phyloP scores from a whole-genome alignment of 2,113 vertebrate species.

The Crotalus tigris region DNA sequence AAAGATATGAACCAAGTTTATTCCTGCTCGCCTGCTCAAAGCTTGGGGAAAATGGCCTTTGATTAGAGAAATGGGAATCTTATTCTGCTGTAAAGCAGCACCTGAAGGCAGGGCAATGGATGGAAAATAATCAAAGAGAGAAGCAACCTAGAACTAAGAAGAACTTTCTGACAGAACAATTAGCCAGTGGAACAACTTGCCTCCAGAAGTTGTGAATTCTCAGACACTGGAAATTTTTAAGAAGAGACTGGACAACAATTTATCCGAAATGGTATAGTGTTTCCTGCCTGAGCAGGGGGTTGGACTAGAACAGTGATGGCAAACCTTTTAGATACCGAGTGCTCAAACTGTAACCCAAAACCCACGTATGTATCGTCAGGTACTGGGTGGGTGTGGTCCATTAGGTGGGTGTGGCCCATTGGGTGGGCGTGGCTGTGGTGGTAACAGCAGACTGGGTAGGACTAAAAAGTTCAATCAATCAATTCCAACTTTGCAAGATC shows the following conservation, averaged over 20 bases:
- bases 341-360: too few species aligned
- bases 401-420: too few species aligned
- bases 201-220: neutral
- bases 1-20: neutral
- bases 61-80: neutral
- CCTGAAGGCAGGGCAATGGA: neutral
- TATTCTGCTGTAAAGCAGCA: neutral
- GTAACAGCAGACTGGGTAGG: too few species aligned
- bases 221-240: neutral
- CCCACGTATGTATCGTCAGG: too few species aligned
- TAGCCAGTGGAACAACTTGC: neutral
- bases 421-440: too few species aligned
- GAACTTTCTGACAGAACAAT: neutral
- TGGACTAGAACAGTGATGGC: neutral
- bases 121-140: neutral
- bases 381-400: too few species aligned
- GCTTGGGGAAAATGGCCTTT: neutral
- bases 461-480: too few species aligned
- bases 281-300: neutral
- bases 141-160: neutral
- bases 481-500: too few species aligned
- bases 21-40: neutral
- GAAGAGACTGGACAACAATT: neutral
- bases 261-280: neutral
- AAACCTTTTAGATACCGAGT: too few species aligned